phyloP scores from a whole-genome alignment of 2,888 invertebrate species.

The Cephalotes varians region DNA sequence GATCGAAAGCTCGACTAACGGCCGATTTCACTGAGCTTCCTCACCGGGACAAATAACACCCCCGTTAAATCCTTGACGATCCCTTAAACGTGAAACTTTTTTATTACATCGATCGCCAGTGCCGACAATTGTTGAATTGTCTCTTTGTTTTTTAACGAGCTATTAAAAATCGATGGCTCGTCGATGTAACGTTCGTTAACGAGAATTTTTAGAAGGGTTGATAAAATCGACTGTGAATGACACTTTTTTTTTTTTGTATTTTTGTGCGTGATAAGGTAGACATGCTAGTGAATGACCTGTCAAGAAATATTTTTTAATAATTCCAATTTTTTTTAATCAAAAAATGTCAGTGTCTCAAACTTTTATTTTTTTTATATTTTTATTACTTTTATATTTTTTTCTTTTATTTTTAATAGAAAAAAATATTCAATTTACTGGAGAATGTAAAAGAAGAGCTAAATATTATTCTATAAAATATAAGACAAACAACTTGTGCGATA shows the following conservation, averaged over 20 bases:
- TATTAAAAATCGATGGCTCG: slow-evolving; percentile 48
- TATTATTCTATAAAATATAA: slow-evolving; percentile 30
- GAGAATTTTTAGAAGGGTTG: slow-evolving; percentile 26
- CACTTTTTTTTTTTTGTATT: slow-evolving; percentile 22
- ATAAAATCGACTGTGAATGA: slow-evolving; percentile 35
- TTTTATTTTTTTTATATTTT: neutral
- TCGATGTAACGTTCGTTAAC: slow-evolving; percentile 36
- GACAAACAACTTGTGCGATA: slow-evolving; percentile 7
- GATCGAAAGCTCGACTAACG: slow-evolving; percentile 25
- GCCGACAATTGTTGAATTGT: slow-evolving; percentile 20
- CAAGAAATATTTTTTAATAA: slow-evolving; percentile 25
- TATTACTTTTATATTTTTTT: neutral
- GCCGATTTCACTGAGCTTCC: slow-evolving; percentile 34
- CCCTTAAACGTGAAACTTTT: slow-evolving; percentile 7
- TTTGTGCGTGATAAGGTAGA: slow-evolving; percentile 17
- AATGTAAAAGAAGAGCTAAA: neutral
- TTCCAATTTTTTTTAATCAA: neutral
- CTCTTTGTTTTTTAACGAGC: slow-evolving; percentile 35
- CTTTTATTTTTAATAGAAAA: neutral
- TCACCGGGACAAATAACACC: slow-evolving; percentile 30
- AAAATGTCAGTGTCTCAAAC: slow-evolving; percentile 5
- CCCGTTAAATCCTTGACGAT: slow-evolving; percentile 43
- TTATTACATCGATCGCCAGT: neutral
- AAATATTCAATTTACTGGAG: slow-evolving; percentile 14
- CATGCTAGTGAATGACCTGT: slow-evolving; percentile 4